phyloP scores from a whole-genome alignment of 1,140 invertebrate genomes.

The Helicorthomorpha holstii region DNA sequence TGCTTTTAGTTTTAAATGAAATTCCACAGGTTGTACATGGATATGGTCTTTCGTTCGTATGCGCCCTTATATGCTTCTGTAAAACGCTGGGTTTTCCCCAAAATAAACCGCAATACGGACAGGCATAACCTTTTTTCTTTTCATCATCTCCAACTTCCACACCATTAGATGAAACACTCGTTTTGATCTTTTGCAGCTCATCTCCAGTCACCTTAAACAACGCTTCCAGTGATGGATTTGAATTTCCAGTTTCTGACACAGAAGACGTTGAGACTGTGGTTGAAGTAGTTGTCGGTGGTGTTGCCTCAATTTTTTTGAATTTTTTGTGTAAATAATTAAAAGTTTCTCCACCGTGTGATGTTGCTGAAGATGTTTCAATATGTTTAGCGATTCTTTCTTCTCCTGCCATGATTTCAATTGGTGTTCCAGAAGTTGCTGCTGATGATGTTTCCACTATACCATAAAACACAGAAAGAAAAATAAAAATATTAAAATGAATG shows the following conservation, averaged over 20 bases:
- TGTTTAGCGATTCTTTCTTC: too few species aligned
- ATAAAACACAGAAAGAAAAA: too few species aligned
- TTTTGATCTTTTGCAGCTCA: constrained; percentile 2
- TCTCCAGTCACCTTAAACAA: constrained; percentile 2
- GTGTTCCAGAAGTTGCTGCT: too few species aligned
- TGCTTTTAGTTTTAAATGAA: constrained; percentile 86
- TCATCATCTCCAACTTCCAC: background rate
- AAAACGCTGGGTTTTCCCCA: constrained; percentile 88
- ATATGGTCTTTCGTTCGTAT: constrained; percentile 83
- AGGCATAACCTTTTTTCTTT: constrained; percentile 44
- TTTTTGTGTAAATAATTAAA: constrained; percentile 63
- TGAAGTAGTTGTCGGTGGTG: constrained; percentile 23
- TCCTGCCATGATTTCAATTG: too few species aligned
- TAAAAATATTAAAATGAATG: too few species aligned
- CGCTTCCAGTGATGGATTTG: constrained; percentile 7
- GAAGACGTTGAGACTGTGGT: constrained; percentile 1
- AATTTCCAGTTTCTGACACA: constrained; percentile 11
- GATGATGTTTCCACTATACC: too few species aligned
- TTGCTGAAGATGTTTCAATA: too few species aligned
- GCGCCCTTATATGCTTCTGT: constrained; percentile 78
- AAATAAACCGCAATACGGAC: constrained; percentile 66
- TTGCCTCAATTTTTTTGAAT: constrained; percentile 49
- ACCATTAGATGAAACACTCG: background rate
- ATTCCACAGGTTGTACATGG: constrained; percentile 75
- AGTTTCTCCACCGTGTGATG: too few species aligned